phyloP scores from a whole-genome alignment of 1,140 invertebrate species.

The Pygmarrhopalites habei region DNA sequence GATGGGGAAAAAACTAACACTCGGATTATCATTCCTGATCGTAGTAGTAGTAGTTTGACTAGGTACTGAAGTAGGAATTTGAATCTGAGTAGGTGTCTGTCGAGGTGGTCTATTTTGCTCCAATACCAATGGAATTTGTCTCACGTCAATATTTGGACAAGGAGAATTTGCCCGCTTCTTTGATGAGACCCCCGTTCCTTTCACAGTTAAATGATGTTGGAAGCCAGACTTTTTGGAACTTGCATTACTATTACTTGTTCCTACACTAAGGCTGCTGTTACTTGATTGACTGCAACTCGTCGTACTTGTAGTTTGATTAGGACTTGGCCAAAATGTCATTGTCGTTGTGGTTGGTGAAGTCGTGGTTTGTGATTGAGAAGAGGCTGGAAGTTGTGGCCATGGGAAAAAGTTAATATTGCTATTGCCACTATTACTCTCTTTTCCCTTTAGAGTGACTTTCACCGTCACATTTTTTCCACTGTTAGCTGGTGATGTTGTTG shows the following conservation, averaged over 20 bases:
- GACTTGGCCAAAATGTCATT: conserved; percentile 11
- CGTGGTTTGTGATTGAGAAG: too few species aligned
- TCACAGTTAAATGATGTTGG: conserved; percentile 10
- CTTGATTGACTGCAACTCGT: not conserved
- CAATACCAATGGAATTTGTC: conserved; percentile 45
- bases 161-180: conserved; percentile 43
- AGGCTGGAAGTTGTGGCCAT: not conserved
- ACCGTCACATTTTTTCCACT: not conserved
- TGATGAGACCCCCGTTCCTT: not conserved
- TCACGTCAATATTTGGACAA: conserved; percentile 53
- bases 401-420: not conserved
- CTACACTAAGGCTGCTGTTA: not conserved
- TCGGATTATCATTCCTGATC: conserved; percentile 17
- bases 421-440: not conserved
- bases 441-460: not conserved
- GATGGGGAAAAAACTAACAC: conserved; percentile 28
- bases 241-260: not conserved
- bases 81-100: conserved; percentile 24
- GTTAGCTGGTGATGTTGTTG: not conserved
- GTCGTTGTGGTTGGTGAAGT: conserved; percentile 10
- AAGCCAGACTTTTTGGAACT: conserved; percentile 20
- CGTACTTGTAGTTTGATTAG: conserved; percentile 3
- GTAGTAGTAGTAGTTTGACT: not conserved
- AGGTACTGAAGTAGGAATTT: not conserved
- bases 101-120: conserved; percentile 43